These are phyloP conservation scores for Hesperia comma DNA, from an alignment of 2,888 invertebrate species.

Conservation along the genomic window DNA sequence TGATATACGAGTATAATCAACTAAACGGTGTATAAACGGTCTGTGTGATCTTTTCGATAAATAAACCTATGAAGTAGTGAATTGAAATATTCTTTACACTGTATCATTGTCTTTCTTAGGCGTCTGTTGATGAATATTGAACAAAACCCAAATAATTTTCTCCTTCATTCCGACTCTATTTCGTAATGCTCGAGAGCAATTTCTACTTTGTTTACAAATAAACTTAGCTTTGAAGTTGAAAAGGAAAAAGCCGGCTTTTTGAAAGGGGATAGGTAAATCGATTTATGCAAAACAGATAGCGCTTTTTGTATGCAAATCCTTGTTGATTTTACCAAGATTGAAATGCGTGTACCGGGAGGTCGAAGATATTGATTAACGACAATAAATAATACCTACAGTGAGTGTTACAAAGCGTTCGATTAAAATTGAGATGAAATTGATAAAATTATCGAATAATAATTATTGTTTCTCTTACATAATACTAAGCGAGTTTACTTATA, in stretches of 20 bases:
- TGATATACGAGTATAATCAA: too few species aligned
- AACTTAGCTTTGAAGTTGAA: constrained; percentile 78
- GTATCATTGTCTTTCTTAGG: neutral
- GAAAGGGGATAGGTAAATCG: constrained; percentile 82
- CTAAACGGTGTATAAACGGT: too few species aligned
- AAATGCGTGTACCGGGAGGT: constrained; percentile 76
- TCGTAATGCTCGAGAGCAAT: constrained; percentile 79
- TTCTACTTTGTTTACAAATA: constrained; percentile 82
- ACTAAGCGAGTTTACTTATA: too few species aligned
- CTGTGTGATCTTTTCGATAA: too few species aligned
- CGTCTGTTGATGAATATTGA: constrained; percentile 12
- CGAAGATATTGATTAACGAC: constrained; percentile 58
- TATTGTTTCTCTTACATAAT: too few species aligned
- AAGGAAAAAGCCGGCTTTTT: constrained; percentile 75
- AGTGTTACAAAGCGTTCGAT: neutral
- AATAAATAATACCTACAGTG: constrained; percentile 8
- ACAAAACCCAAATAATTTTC: constrained; percentile 64
- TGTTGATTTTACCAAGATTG: constrained; percentile 81
- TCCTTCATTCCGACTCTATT: constrained; percentile 72
- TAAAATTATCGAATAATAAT: too few species aligned
- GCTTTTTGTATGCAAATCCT: constrained; percentile 82
- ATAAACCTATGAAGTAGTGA: neutral
- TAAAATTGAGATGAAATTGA: too few species aligned
- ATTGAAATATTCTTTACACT: neutral
- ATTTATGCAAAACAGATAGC: constrained; percentile 82